phyloP scores from a whole-genome alignment of 2,888 invertebrate genomes.

The Protophormia terraenovae region DNA sequence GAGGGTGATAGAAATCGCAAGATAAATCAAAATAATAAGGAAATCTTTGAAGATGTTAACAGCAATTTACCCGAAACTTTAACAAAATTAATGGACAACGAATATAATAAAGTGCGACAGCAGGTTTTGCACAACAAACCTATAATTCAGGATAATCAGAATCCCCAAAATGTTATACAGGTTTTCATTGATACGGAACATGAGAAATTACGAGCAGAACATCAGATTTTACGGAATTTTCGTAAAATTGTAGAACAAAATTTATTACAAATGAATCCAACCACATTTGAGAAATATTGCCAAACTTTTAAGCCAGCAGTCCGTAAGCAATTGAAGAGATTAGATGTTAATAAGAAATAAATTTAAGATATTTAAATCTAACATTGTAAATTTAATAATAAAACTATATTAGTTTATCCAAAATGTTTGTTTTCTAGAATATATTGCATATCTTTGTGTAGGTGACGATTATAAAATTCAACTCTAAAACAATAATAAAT shows the following conservation, averaged over 20 bases:
- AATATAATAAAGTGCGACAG: constrained; percentile 68
- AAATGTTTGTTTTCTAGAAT: no score
- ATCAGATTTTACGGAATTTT: constrained; percentile 71
- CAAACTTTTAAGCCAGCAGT: constrained; percentile 43
- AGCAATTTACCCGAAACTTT: constrained; percentile 59
- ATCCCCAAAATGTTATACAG: constrained; percentile 45
- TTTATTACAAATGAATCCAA: constrained; percentile 71
- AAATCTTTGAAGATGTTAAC: constrained; percentile 31
- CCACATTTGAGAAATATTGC: constrained; percentile 72
- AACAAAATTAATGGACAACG: constrained; percentile 69
- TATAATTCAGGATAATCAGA: constrained; percentile 34
- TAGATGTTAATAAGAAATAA: constrained; percentile 41
- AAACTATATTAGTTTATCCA: background rate
- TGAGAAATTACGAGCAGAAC: constrained; percentile 71
- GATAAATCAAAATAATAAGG: constrained; percentile 10
- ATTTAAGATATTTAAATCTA: background rate
- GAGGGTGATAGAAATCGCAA: constrained; percentile 19
- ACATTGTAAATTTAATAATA: background rate
- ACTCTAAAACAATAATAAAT: no score
- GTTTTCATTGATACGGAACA: constrained; percentile 69
- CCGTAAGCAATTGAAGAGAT: constrained; percentile 45
- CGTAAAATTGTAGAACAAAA: constrained; percentile 73
- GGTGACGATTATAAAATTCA: no score
- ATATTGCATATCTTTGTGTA: no score
- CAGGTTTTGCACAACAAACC: constrained; percentile 69